Evolutionary conservation across 2,888 invertebrate species (phyloP).

Genomic region (Pherbina coryleti): DNA sequence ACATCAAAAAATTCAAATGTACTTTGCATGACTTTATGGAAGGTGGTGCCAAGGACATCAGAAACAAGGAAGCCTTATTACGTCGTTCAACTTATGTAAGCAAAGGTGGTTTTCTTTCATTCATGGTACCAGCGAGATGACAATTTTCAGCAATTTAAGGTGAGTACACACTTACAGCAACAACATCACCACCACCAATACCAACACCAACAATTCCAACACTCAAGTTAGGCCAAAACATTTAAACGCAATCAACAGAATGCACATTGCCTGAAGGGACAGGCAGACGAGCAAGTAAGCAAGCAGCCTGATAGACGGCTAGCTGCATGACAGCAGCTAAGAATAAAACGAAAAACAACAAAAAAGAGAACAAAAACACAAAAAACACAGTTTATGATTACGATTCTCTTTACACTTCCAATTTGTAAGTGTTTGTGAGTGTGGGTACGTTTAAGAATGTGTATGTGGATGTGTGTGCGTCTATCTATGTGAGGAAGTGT

Average conservation of each 20-base stretch:
- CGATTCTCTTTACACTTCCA: too few relatives aligned
- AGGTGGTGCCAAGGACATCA: background rate
- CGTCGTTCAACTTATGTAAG: background rate
- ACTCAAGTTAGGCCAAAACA: constrained; percentile 6
- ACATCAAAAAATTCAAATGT: background rate
- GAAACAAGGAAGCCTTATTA: background rate
- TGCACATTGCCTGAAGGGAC: background rate
- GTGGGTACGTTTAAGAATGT: too few relatives aligned
- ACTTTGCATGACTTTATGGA: background rate
- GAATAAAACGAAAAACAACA: background rate
- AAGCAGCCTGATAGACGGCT: background rate
- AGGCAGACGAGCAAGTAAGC: background rate
- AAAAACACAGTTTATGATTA: too few relatives aligned
- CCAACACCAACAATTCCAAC: background rate
- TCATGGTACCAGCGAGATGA: background rate
- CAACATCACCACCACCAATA: background rate
- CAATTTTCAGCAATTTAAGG: constrained; percentile 8
- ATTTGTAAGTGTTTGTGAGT: too few relatives aligned
- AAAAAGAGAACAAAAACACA: background rate
- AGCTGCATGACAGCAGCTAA: background rate
- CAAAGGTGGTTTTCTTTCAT: background rate
- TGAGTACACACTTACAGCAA: background rate
- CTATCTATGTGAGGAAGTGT: too few relatives aligned
- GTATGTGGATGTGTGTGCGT: too few relatives aligned
- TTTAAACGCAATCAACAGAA: constrained; percentile 17